These are phyloP conservation scores for Dromas ardeola DNA, from an alignment of 2,113 vertebrate species.

Conservation along the genomic window DNA sequence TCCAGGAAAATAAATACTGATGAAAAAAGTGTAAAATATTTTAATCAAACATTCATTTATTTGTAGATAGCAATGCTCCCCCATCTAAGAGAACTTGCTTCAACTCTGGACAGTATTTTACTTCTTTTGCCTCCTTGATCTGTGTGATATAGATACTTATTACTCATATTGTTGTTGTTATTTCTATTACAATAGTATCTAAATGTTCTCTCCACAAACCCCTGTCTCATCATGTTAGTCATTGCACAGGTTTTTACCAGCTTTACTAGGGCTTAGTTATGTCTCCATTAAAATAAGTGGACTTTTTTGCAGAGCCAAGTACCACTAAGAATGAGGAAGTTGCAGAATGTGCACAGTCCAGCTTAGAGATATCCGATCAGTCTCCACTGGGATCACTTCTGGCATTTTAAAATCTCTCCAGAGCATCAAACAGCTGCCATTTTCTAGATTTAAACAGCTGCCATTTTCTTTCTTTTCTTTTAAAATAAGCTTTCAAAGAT, in stretches of 20 bases:
- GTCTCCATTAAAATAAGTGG: neutral
- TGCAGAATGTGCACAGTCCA: neutral
- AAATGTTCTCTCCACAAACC: neutral
- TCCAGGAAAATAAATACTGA: neutral
- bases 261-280: neutral
- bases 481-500: constrained; percentile 32
- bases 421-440: constrained; percentile 61
- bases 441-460: constrained; percentile 60
- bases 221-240: neutral
- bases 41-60: neutral
- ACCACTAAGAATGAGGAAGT: constrained; percentile 35
- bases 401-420: constrained; percentile 46
- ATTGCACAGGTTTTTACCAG: neutral
- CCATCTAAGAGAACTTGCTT: neutral
- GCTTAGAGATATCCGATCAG: constrained; percentile 36
- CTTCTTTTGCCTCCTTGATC: neutral
- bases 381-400: constrained; percentile 37
- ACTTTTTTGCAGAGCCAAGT: constrained; percentile 1
- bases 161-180: neutral
- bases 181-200: neutral
- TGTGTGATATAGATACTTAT: neutral
- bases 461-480: constrained; percentile 43
- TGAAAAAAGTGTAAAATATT: neutral
- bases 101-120: neutral
- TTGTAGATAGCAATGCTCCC: neutral